Evolutionary conservation across 2,113 vertebrate genomes (phyloP).

Genomic region (Chinchilla lanigera): DNA sequence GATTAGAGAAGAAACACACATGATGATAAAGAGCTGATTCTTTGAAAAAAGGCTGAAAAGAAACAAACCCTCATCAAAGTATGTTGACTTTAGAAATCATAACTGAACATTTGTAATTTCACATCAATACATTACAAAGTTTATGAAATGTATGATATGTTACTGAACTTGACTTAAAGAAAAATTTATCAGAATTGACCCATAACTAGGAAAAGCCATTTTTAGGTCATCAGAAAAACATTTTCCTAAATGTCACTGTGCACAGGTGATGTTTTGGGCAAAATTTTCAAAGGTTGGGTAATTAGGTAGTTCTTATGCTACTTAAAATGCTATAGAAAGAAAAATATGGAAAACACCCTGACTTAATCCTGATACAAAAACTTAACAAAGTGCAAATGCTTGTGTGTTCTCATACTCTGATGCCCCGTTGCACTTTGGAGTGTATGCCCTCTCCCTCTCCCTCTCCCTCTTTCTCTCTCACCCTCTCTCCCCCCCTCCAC

Average conservation of each 20-base stretch:
- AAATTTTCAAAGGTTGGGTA: not conserved
- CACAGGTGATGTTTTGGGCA: not conserved
- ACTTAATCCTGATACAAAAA: not conserved
- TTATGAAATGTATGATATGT: not conserved
- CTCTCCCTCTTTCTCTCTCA: not conserved
- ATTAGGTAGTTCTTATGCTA: not conserved
- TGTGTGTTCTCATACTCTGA: not conserved
- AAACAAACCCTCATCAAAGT: not conserved
- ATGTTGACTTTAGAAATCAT: not conserved
- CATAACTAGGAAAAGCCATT: not conserved
- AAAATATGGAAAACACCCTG: not conserved
- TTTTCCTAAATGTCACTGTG: not conserved
- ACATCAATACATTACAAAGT: not conserved
- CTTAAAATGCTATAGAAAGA: not conserved
- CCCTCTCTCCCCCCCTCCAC: not conserved
- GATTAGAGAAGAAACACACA: not conserved
- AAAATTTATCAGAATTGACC: constrained; percentile 28
- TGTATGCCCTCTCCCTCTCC: not conserved
- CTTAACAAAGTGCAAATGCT: not conserved
- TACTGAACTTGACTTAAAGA: constrained; percentile 19
- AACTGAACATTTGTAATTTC: not conserved
- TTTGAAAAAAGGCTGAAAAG: constrained; percentile 27
- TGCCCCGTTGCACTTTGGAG: not conserved
- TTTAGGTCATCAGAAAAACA: not conserved
- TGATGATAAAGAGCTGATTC: constrained; percentile 6